Evolutionary conservation across 2,888 invertebrate genomes (phyloP).

Genomic region (Neoascia interrupta): DNA sequence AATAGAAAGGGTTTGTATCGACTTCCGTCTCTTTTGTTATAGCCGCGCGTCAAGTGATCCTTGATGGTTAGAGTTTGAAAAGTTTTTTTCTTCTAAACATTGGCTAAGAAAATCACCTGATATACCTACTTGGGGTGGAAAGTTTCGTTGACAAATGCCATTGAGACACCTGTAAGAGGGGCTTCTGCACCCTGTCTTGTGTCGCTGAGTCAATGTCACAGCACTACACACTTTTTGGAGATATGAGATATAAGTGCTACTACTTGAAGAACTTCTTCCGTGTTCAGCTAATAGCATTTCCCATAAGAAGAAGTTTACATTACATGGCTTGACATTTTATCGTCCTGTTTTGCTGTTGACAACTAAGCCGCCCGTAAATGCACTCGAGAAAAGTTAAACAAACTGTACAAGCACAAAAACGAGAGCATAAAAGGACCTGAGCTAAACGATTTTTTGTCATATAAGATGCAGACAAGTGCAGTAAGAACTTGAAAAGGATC

Average conservation of each 20-base stretch:
- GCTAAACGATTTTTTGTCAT: conserved; percentile 45
- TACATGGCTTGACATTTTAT: conserved; percentile 46
- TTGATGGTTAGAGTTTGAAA: conserved; percentile 43
- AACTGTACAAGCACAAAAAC: conserved; percentile 28
- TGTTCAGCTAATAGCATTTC: conserved; percentile 49
- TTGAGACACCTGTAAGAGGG: conserved; percentile 30
- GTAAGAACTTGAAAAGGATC: conserved; percentile 19
- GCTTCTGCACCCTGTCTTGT: too few relatives aligned
- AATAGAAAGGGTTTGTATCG: neutral
- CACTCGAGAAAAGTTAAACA: neutral
- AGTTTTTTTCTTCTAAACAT: conserved; percentile 24
- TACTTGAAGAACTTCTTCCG: conserved; percentile 31
- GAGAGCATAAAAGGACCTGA: conserved; percentile 49
- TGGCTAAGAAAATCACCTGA: too few relatives aligned
- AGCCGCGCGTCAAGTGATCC: conserved; percentile 54
- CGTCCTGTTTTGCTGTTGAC: too few relatives aligned
- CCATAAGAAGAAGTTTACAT: conserved; percentile 42
- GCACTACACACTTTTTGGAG: too few relatives aligned
- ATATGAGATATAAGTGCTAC: too few relatives aligned
- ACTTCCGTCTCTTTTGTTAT: conserved; percentile 12
- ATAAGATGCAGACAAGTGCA: neutral
- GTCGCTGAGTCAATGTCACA: too few relatives aligned
- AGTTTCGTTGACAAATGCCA: conserved; percentile 45
- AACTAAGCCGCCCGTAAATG: conserved; percentile 57
- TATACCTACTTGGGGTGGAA: conserved; percentile 16